Conservation (phyloP, 2,113 vertebrate species). For the Redunca redunca region DNA sequence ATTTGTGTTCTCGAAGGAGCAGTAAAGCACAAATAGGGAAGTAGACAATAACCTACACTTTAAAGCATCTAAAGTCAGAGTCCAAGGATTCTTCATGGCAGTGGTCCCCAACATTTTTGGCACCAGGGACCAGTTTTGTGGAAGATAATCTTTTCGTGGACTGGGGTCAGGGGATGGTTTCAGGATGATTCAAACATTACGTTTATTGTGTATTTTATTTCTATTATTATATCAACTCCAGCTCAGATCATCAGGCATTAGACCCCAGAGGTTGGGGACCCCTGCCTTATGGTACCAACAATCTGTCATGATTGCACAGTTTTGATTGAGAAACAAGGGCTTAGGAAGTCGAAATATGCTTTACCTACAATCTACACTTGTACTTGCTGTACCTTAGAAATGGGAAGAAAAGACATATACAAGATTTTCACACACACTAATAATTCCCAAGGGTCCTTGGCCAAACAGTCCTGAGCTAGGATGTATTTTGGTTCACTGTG, state of each 20-base stretch:
- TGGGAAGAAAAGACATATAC: neutral
- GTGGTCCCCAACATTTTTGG: neutral
- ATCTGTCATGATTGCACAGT: neutral
- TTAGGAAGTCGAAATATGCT: neutral
- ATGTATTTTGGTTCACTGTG: neutral
- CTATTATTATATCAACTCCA: neutral
- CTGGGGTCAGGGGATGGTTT: neutral
- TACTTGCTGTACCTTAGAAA: neutral
- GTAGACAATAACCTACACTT: neutral
- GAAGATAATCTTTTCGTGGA: neutral
- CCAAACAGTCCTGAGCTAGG: neutral
- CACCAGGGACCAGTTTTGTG: neutral
- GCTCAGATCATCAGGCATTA: neutral
- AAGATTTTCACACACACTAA: neutral
- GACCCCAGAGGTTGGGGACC: neutral
- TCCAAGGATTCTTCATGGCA: neutral
- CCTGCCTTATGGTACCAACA: neutral
- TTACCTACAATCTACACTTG: neutral
- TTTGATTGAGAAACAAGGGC: neutral
- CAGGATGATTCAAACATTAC: neutral
- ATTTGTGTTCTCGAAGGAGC: neutral
- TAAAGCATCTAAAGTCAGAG: neutral
- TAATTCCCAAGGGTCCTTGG: neutral
- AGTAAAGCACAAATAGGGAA: neutral
- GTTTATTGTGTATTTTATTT: neutral